Conservation (phyloP, 2,888 invertebrate species). For the Nymphalis urticae region DNA sequence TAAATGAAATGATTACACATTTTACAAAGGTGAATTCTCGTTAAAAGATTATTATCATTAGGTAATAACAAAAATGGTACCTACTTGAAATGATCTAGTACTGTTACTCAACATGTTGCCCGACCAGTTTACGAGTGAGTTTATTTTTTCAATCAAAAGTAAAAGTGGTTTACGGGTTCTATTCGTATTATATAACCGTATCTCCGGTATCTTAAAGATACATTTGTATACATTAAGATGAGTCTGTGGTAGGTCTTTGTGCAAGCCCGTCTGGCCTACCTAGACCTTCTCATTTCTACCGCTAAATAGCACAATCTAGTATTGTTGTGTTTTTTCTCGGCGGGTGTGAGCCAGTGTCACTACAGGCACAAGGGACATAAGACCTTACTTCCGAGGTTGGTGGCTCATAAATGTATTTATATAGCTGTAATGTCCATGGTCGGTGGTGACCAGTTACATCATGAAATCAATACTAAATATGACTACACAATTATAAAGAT, state of each 20-base stretch:
- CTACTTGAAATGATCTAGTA: slow-evolving; percentile 9
- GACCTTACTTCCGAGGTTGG: too few relatives aligned
- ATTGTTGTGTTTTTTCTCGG: too few relatives aligned
- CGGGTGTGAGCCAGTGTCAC: too few relatives aligned
- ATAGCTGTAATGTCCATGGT: too few relatives aligned
- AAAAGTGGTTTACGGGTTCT: slow-evolving; percentile 34
- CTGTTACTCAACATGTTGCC: slow-evolving; percentile 25
- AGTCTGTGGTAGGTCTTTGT: background rate
- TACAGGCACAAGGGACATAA: too few relatives aligned
- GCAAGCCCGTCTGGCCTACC: too few relatives aligned
- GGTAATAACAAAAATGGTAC: slow-evolving; percentile 10
- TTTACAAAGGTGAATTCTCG: slow-evolving; percentile 2
- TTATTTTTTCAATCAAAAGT: slow-evolving; percentile 32
- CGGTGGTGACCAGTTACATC: too few relatives aligned
- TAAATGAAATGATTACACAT: background rate
- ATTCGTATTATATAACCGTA: slow-evolving; percentile 30
- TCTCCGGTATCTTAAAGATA: slow-evolving; percentile 19
- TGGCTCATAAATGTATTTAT: too few relatives aligned
- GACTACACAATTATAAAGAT: too few relatives aligned
- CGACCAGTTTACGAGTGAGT: slow-evolving; percentile 23
- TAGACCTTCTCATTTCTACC: too few relatives aligned
- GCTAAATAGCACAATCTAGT: too few relatives aligned
- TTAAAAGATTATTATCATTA: background rate
- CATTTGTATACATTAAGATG: background rate
- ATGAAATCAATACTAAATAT: too few relatives aligned